These are phyloP conservation scores for Calephelis perditalis DNA, from an alignment of 2,888 invertebrate species.

Conservation along the genomic window DNA sequence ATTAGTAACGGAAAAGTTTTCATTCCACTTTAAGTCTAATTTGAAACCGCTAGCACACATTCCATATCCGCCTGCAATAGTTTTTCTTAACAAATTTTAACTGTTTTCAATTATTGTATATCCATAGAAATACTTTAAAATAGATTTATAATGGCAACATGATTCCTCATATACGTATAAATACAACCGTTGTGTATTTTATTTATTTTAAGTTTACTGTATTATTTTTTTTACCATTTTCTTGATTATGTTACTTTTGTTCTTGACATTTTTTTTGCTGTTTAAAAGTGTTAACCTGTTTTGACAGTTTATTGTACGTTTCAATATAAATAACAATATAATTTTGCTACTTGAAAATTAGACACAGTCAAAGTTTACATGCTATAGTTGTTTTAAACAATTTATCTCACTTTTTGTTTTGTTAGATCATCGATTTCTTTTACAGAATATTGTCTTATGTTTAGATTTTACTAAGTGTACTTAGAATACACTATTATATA, in stretches of 20 bases:
- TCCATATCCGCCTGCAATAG: conserved; percentile 66
- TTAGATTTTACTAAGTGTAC: too few species aligned
- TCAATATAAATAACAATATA: conserved; percentile 15
- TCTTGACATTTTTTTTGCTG: conserved; percentile 9
- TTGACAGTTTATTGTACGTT: conserved; percentile 20
- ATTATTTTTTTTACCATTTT: conserved; percentile 16
- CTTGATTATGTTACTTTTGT: conserved; percentile 10
- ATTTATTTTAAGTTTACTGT: conserved; percentile 15
- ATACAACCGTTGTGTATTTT: conserved; percentile 19
- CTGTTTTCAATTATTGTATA: conserved; percentile 20
- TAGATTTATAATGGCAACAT: conserved; percentile 8
- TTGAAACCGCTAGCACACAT: conserved; percentile 44
- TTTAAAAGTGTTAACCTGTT: conserved; percentile 17
- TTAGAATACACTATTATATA: too few species aligned
- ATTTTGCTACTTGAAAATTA: conserved; percentile 13
- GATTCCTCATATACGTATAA: conserved; percentile 10
- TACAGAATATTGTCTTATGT: too few species aligned
- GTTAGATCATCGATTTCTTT: background rate
- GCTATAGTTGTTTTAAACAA: background rate
- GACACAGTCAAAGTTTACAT: conserved; percentile 9
- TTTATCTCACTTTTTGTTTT: background rate
- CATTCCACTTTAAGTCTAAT: conserved; percentile 44
- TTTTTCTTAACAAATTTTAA: conserved; percentile 41
- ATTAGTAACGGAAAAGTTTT: conserved; percentile 37
- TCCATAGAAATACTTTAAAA: conserved; percentile 12